Evolutionary conservation across 2,797 vertebrate species (phyloP).

Genomic region (Pteropus rufus): DNA sequence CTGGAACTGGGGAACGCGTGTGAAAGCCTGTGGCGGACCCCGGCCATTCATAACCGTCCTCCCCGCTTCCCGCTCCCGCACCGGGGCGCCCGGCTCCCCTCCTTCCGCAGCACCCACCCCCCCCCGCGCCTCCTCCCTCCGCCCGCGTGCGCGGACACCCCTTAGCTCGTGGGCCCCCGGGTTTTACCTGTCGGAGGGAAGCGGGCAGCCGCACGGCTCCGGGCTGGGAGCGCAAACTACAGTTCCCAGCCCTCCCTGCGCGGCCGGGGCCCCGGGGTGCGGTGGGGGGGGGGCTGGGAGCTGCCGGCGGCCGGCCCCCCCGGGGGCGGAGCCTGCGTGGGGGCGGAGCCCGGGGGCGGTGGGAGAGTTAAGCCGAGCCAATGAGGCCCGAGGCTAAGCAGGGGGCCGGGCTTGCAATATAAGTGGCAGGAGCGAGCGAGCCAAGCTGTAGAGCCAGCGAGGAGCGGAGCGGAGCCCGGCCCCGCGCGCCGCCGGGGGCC

Average conservation of each 20-base stretch:
- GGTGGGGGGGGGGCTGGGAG: background rate
- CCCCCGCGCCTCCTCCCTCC: background rate
- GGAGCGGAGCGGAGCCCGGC: constrained; percentile 70
- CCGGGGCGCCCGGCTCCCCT: background rate
- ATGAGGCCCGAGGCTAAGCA: constrained; percentile 71
- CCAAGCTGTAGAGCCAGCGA: constrained; percentile 69
- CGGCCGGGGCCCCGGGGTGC: background rate
- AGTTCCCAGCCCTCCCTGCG: constrained; percentile 64
- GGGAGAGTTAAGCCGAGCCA: constrained; percentile 73
- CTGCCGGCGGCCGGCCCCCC: background rate
- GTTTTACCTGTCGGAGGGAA: constrained; percentile 21
- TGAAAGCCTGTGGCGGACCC: background rate
- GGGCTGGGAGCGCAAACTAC: constrained; percentile 58
- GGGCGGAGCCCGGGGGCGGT: constrained; percentile 63
- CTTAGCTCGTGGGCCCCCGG: background rate
- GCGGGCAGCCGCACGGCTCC: background rate
- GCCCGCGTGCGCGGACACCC: background rate
- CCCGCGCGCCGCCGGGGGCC: constrained; percentile 60
- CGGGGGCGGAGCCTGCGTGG: constrained; percentile 35
- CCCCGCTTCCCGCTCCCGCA: background rate
- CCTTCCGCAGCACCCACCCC: background rate
- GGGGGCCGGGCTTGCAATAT: constrained; percentile 76
- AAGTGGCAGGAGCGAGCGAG: constrained; percentile 71
- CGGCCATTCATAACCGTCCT: background rate
- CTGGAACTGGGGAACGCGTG: background rate